Evolutionary conservation across 2,113 vertebrate genomes (phyloP).

Genomic region (Tympanuchus pallidicinctus): DNA sequence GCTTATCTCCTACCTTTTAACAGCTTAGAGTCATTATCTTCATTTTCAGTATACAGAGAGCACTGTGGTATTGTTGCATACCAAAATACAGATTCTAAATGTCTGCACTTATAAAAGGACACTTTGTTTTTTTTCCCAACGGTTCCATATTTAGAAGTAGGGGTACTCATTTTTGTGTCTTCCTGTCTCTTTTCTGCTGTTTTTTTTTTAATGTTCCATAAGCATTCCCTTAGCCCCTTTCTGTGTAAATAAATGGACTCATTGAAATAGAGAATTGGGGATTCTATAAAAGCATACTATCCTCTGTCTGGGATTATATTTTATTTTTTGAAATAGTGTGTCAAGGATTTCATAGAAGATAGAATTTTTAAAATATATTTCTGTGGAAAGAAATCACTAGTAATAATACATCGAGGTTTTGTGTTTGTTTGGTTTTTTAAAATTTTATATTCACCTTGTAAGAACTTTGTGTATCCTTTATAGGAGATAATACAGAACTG

Average conservation of each 20-base stretch:
- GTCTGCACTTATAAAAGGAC: not conserved
- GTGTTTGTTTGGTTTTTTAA: not conserved
- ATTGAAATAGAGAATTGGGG: not conserved
- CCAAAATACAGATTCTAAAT: not conserved
- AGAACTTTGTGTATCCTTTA: not conserved
- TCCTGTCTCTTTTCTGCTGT: not conserved
- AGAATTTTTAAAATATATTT: no score
- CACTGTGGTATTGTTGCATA: not conserved
- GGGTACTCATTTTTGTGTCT: not conserved
- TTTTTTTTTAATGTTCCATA: not conserved
- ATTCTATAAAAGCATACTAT: not conserved
- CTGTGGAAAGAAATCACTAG: not conserved
- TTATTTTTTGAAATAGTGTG: not conserved
- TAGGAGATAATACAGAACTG: not conserved
- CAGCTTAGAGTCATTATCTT: not conserved
- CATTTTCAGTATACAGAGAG: not conserved
- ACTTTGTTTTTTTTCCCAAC: not conserved
- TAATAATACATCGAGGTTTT: not conserved
- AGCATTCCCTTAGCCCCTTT: not conserved
- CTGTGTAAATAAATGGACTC: not conserved
- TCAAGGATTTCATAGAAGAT: not conserved
- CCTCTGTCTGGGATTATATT: not conserved
- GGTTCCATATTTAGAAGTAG: not conserved
- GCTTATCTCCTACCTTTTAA: not conserved
- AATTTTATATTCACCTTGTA: not conserved